These are phyloP conservation scores for Paedocypris micromegethes DNA, from an alignment of 2,797 vertebrate genomes.

Conservation along the genomic window DNA sequence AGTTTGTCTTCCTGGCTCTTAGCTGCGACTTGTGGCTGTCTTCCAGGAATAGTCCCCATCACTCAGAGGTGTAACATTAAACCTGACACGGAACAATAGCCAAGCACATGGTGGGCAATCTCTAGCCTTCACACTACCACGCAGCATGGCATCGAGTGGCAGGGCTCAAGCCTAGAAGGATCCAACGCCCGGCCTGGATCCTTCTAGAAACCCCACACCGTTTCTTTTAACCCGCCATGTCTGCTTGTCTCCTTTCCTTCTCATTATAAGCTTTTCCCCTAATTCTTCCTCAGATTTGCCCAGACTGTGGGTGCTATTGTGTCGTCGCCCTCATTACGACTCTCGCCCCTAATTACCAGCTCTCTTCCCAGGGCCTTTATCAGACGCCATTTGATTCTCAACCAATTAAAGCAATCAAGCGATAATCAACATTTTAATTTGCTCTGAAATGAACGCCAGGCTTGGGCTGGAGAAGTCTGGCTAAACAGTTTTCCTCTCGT, in stretches of 20 bases:
- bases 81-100: constrained; percentile 70
- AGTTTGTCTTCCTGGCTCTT: constrained; percentile 15
- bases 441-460: constrained; percentile 19
- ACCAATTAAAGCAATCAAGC: constrained; percentile 46
- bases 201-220: constrained; percentile 40
- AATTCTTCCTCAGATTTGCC: constrained; percentile 21
- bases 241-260: constrained; percentile 1
- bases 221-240: constrained; percentile 28
- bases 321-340: constrained; percentile 19
- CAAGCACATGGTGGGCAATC: constrained; percentile 54
- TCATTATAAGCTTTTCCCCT: constrained; percentile 5
- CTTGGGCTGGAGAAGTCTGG: constrained; percentile 13
- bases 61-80: constrained; percentile 65
- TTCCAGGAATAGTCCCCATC: constrained; percentile 62
- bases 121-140: constrained; percentile 45
- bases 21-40: constrained; percentile 44
- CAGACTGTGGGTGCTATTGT: constrained; percentile 21
- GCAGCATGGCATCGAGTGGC: constrained; percentile 31
- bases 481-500: constrained; percentile 7
- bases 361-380: constrained; percentile 32
- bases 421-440: constrained; percentile 40
- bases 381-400: constrained; percentile 30
- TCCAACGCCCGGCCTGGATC: constrained; percentile 50
- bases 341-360: constrained; percentile 34
- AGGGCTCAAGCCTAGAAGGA: constrained; percentile 60